Conservation (phyloP, 2,797 vertebrate species). For the Hapalemur alaotrensis region DNA sequence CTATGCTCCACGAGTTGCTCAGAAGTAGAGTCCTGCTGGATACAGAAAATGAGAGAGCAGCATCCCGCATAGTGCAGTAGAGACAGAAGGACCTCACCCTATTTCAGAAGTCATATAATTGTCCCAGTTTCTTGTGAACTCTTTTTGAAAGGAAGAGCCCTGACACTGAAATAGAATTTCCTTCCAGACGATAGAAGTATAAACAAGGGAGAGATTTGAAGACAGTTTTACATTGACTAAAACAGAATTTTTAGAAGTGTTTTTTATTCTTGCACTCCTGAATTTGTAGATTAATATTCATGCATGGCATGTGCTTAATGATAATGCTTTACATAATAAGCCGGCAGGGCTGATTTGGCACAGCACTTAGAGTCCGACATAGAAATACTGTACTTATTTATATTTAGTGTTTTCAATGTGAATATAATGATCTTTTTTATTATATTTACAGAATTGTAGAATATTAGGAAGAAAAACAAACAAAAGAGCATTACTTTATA, state of each 20-base stretch:
- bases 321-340: neutral
- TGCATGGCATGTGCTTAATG: neutral
- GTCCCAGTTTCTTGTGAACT: neutral
- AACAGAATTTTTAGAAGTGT: neutral
- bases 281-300: neutral
- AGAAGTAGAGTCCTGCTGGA: neutral
- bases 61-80: neutral
- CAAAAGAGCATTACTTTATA: neutral
- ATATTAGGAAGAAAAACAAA: neutral
- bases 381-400: neutral
- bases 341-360: neutral
- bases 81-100: neutral
- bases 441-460: neutral
- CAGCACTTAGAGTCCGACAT: neutral
- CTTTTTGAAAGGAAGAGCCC: neutral
- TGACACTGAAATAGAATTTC: neutral
- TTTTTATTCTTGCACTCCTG: neutral
- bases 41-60: rapidly evolving
- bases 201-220: neutral
- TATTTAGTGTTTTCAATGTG: neutral
- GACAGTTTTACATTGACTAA: neutral
- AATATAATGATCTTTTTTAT: neutral
- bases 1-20: neutral
- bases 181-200: neutral
- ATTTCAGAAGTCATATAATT: neutral